These are phyloP conservation scores for Gastracanthus pulcherrimus DNA, from an alignment of 2,888 invertebrate species.

Conservation along the genomic window DNA sequence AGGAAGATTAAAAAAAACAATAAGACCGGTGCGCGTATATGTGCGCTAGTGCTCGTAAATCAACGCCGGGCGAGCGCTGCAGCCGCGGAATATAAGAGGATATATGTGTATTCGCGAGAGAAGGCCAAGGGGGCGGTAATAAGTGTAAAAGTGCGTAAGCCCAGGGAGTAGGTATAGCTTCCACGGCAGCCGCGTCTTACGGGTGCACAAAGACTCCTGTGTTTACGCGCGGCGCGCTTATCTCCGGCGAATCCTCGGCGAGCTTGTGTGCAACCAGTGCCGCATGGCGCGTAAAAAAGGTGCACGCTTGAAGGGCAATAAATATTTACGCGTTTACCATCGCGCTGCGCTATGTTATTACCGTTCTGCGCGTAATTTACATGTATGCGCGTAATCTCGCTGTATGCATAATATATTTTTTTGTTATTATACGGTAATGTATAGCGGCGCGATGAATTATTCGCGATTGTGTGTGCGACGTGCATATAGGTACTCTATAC, in stretches of 20 bases:
- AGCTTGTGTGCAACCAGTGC: too few relatives aligned
- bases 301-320: too few relatives aligned
- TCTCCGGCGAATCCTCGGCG: too few relatives aligned
- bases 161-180: too few relatives aligned
- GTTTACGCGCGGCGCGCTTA: conserved; percentile 19
- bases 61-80: conserved; percentile 10
- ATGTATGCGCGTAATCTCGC: not conserved
- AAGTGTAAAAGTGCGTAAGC: not conserved
- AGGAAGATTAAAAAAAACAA: conserved; percentile 33
- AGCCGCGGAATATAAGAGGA: not conserved
- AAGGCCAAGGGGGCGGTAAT: not conserved
- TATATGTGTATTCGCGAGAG: not conserved
- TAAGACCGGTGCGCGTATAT: not conserved
- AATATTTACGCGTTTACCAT: conserved; percentile 5
- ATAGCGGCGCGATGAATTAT: not conserved
- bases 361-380: not conserved
- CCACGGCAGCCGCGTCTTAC: too few relatives aligned
- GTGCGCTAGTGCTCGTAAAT: conserved; percentile 10
- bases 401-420: not conserved
- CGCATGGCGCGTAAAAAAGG: too few relatives aligned
- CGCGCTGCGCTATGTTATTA: not conserved
- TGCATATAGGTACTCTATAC: too few relatives aligned
- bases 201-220: conserved; percentile 9
- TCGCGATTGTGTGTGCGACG: too few relatives aligned
- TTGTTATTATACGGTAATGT: too few relatives aligned